Conservation (phyloP, 2,113 vertebrate species). For the Thermophis baileyi region DNA sequence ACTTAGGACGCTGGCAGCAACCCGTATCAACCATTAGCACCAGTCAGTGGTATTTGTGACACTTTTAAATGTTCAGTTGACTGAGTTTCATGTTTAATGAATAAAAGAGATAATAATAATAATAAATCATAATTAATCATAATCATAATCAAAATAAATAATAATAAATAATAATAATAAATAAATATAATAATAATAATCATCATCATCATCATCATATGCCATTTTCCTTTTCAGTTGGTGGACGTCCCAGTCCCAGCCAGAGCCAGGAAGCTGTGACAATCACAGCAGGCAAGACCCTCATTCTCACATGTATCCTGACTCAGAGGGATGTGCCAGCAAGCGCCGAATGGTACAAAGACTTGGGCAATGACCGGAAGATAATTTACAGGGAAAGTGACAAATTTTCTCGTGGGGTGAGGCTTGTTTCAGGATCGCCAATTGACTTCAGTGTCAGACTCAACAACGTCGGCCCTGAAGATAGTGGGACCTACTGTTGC, state of each 20-base stretch:
- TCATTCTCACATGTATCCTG: not conserved
- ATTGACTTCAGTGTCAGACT: conserved; percentile 41
- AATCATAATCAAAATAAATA: too few species aligned
- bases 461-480: conserved; percentile 1
- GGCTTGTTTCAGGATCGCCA: rapidly evolving
- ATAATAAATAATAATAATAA: too few species aligned
- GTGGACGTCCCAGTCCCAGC: rapidly evolving
- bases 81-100: too few species aligned
- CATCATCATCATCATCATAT: too few species aligned
- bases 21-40: too few species aligned
- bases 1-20: too few species aligned
- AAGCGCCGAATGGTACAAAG: not conserved
- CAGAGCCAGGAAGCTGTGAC: not conserved
- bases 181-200: too few species aligned
- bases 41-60: too few species aligned
- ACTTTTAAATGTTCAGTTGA: too few species aligned
- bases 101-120: too few species aligned
- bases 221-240: not conserved
- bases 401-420: not conserved
- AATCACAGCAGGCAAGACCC: not conserved
- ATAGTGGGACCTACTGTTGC: conserved; percentile 34
- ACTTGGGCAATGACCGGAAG: not conserved
- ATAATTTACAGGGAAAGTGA: rapidly evolving
- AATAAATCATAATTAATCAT: too few species aligned
- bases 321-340: not conserved